Evolutionary conservation across 2,888 invertebrate genomes (phyloP).

Genomic region (Cistogaster globosa): DNA sequence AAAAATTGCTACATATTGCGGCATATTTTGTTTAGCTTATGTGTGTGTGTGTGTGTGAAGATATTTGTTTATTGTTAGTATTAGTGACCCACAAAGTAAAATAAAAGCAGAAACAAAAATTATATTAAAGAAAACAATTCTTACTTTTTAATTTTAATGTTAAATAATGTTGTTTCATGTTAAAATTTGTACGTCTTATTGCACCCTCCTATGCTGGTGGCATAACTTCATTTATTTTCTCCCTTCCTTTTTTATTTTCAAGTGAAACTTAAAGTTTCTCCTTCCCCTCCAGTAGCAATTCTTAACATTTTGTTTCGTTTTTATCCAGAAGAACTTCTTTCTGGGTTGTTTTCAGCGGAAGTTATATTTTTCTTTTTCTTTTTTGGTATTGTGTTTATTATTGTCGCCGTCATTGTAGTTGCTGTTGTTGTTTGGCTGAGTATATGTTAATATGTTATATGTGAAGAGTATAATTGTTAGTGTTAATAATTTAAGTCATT

Average conservation of each 20-base stretch:
- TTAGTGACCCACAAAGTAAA: constrained; percentile 63
- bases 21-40: constrained; percentile 65
- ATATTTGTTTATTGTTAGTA: constrained; percentile 46
- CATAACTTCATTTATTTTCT: constrained; percentile 11
- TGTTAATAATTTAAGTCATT: constrained; percentile 60
- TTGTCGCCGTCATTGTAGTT: constrained; percentile 30
- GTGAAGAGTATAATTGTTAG: constrained; percentile 45
- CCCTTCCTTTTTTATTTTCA: not conserved
- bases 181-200: constrained; percentile 37
- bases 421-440: constrained; percentile 5
- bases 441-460: constrained; percentile 14
- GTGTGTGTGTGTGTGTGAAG: constrained; percentile 7
- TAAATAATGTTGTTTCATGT: constrained; percentile 62
- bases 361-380: constrained; percentile 65
- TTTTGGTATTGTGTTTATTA: constrained; percentile 42
- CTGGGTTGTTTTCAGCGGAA: constrained; percentile 50
- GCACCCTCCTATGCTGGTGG: constrained; percentile 36
- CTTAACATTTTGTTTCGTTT: constrained; percentile 43
- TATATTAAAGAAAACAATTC: constrained; percentile 19
- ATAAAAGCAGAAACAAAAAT: constrained; percentile 17
- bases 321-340: constrained; percentile 13
- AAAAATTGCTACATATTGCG: constrained; percentile 62
- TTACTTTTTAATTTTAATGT: constrained; percentile 47
- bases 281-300: constrained; percentile 1
- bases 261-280: not conserved